A percentile compares a stretch with the other conserved stretches of the same genome.
Conservation (phyloP, 2,113 vertebrate species). For the Lophura nycthemera region DNA sequence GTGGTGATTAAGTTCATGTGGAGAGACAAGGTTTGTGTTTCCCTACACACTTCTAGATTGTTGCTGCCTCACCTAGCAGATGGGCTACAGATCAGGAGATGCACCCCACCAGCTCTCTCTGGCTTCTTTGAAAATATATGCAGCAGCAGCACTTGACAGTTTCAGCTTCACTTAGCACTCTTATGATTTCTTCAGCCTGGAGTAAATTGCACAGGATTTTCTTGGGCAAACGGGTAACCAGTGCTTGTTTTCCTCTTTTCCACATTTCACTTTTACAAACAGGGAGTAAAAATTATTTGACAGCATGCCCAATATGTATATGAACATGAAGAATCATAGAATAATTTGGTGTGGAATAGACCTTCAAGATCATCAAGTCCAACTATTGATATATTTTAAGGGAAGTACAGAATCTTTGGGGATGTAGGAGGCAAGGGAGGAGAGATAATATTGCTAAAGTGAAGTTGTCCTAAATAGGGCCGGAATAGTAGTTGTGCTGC, state of each 20-base stretch:
- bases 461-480: not conserved
- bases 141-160: not conserved
- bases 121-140: not conserved
- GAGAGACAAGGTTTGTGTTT: not conserved
- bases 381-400: not conserved
- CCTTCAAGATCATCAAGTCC: not conserved
- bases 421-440: not conserved
- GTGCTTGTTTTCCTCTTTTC: not conserved
- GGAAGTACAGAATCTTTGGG: not conserved
- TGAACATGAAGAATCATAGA: not conserved
- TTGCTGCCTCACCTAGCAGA: rapidly evolving
- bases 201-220: not conserved
- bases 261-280: not conserved
- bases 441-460: not conserved
- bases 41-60: not conserved
- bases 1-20: rapidly evolving
- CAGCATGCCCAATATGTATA: not conserved
- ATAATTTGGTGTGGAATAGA: not conserved
- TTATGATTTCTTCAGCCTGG: not conserved
- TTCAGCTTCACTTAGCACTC: not conserved
- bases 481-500: rapidly evolving
- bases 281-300: rapidly evolving
- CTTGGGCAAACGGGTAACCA: not conserved
- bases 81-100: not conserved
- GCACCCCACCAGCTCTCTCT: not conserved